phyloP scores from a whole-genome alignment of 2,797 vertebrate species.

The Phalanger gymnotis region DNA sequence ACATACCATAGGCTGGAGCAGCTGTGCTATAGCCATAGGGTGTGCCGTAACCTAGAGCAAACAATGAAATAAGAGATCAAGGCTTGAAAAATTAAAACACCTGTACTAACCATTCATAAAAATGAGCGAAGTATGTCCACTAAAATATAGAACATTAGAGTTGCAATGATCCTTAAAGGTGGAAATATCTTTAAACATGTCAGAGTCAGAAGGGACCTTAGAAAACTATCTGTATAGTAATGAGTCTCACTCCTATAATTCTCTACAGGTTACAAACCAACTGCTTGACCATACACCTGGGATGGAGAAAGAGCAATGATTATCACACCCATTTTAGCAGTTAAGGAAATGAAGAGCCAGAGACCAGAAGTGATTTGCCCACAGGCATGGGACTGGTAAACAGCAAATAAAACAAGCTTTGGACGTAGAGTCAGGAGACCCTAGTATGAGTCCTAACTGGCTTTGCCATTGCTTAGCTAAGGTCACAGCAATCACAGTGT shows the following conservation, averaged over 20 bases:
- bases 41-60: conserved; percentile 92
- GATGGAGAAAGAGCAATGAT: background rate
- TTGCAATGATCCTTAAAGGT: background rate
- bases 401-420: background rate
- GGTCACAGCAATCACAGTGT: background rate
- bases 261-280: background rate
- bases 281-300: background rate
- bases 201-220: background rate
- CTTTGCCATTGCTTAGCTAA: background rate
- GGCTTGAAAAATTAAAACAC: conserved; percentile 43
- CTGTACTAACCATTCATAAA: background rate
- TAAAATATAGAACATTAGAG: background rate
- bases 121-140: background rate
- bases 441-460: background rate
- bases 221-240: background rate
- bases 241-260: background rate
- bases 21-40: conserved; percentile 97
- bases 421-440: background rate
- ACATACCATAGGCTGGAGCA: conserved; percentile 97
- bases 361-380: background rate
- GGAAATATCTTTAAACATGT: background rate
- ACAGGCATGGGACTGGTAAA: background rate
- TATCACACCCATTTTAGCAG: background rate
- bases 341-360: background rate
- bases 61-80: conserved; percentile 61